Conservation (phyloP, 2,113 vertebrate species). For the Notarius lentiginosus region DNA sequence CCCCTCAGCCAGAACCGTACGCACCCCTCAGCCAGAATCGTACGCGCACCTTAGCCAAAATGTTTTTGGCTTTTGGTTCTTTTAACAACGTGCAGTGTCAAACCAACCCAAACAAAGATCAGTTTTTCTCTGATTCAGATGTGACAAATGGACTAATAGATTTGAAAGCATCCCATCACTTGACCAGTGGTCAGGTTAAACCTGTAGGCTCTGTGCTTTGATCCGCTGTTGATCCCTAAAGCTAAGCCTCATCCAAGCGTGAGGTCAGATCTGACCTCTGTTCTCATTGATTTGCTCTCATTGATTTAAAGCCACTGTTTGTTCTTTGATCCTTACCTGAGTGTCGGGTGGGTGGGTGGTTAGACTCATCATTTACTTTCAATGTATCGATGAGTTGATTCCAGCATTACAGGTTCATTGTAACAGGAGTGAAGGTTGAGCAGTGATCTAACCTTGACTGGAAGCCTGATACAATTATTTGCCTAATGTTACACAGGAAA, state of each 20-base stretch:
- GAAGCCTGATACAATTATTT: slow-evolving; percentile 55
- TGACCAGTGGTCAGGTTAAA: slow-evolving; percentile 2
- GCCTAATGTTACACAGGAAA: slow-evolving; percentile 53
- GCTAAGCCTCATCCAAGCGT: slow-evolving; percentile 17
- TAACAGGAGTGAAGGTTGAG: slow-evolving; percentile 52
- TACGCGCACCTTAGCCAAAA: background rate
- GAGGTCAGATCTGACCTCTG: slow-evolving; percentile 13
- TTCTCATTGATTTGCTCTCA: background rate
- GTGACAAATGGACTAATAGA: background rate
- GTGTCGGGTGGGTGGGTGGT: background rate
- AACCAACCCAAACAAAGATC: background rate
- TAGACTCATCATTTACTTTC: background rate
- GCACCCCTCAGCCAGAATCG: too few species aligned
- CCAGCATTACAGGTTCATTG: slow-evolving; percentile 1
- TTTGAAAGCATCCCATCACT: background rate
- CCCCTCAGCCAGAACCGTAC: too few species aligned
- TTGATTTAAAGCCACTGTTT: background rate
- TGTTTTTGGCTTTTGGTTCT: background rate
- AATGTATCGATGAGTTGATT: background rate
- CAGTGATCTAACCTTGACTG: slow-evolving; percentile 54
- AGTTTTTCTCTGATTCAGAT: background rate
- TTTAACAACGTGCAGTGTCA: background rate
- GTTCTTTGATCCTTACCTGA: slow-evolving; percentile 11
- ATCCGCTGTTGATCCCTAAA: slow-evolving; percentile 25
- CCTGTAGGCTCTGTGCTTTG: slow-evolving; percentile 1